Conservation (phyloP, 2,113 vertebrate genomes). For the Phoxinus phoxinus region DNA sequence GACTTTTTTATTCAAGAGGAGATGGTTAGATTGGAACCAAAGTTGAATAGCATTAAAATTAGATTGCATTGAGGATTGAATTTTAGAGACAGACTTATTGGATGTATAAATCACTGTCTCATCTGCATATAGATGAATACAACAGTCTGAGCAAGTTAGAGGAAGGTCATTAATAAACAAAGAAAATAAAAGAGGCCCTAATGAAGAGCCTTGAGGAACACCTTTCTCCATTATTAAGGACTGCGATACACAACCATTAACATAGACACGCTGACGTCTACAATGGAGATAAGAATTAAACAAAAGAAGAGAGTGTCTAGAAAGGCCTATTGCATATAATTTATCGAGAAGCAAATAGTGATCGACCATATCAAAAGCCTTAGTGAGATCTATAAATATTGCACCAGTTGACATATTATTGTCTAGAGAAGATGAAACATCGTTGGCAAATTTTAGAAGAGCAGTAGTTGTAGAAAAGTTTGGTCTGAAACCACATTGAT, state of each 20-base stretch:
- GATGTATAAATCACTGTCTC: background rate
- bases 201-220: background rate
- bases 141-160: background rate
- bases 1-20: no score
- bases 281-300: background rate
- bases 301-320: background rate
- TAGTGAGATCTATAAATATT: background rate
- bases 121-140: background rate
- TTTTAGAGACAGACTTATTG: no score
- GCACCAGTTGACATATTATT: background rate
- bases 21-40: no score
- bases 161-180: background rate
- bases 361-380: background rate
- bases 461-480: background rate
- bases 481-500: background rate
- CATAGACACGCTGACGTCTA: background rate
- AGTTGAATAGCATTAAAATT: no score
- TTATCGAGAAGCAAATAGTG: background rate
- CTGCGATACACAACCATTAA: background rate
- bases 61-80: no score
- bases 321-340: background rate
- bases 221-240: background rate
- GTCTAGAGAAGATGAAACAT: background rate
- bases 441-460: background rate
- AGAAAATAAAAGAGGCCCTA: background rate